A percentile compares a stretch with the other conserved stretches of the same genome.
phyloP scores from a whole-genome alignment of 1,140 invertebrate species.

The Planococcus citri region DNA sequence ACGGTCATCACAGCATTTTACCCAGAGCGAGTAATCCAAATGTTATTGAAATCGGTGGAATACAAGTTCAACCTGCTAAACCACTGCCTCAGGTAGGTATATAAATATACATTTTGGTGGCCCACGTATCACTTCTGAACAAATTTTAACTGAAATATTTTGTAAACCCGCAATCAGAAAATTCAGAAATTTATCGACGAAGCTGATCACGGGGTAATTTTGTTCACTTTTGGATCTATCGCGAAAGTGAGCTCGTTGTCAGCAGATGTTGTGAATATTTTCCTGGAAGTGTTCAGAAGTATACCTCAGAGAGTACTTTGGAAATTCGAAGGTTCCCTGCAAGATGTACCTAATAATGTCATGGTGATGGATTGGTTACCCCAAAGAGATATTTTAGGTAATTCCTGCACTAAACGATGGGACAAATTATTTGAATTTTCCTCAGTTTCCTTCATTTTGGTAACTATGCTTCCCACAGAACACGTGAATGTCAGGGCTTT shows the following conservation, averaged over 20 bases:
- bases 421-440: no score
- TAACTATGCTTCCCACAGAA: no score
- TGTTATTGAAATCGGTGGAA: slow-evolving; percentile 32
- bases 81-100: slow-evolving; percentile 28
- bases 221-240: slow-evolving; percentile 52
- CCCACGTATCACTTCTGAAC: no score
- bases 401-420: slow-evolving; percentile 4
- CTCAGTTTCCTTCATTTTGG: no score
- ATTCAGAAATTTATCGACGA: no score
- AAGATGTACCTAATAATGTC: slow-evolving; percentile 41
- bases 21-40: slow-evolving; percentile 30
- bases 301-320: slow-evolving; percentile 45
- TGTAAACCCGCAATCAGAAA: slow-evolving; percentile 33
- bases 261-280: slow-evolving; percentile 39
- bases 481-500: no score
- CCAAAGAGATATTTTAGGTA: slow-evolving; percentile 44
- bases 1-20: background rate
- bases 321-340: slow-evolving; percentile 43
- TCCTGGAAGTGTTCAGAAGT: slow-evolving; percentile 44
- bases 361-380: slow-evolving; percentile 46
- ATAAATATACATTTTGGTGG: slow-evolving; percentile 31
- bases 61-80: slow-evolving; percentile 26
- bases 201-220: slow-evolving; percentile 45
- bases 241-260: slow-evolving; percentile 34
- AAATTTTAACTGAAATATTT: slow-evolving; percentile 36